phyloP scores from a whole-genome alignment of 2,888 invertebrate species.

The Microplitis deprimator region DNA sequence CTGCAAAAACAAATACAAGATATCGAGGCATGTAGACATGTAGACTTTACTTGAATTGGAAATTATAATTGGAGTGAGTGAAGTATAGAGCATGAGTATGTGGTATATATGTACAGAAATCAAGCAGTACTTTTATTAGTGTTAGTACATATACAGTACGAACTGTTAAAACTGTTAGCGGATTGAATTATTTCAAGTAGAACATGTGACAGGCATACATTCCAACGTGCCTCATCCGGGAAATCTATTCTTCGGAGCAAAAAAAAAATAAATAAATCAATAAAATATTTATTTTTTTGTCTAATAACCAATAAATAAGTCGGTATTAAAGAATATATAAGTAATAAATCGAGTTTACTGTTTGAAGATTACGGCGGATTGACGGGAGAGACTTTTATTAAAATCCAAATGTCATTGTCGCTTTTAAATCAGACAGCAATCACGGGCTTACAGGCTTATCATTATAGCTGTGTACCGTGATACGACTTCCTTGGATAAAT shows the following conservation, averaged over 20 bases:
- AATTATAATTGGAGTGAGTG: background rate
- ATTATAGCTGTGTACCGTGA: background rate
- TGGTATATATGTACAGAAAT: background rate
- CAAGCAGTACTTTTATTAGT: background rate
- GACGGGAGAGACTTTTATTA: background rate
- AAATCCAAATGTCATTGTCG: background rate
- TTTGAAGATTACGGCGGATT: background rate
- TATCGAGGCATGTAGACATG: background rate
- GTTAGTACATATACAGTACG: background rate
- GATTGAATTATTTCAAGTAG: slow-evolving; percentile 11
- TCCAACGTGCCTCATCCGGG: slow-evolving; percentile 33
- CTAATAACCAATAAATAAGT: background rate
- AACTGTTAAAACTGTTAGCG: background rate
- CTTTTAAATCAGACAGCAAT: background rate
- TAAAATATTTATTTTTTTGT: background rate
- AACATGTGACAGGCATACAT: slow-evolving; percentile 3
- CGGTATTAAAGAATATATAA: background rate
- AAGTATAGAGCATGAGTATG: background rate
- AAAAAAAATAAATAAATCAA: background rate
- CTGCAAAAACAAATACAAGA: background rate
- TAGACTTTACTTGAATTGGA: background rate
- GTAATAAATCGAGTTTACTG: background rate
- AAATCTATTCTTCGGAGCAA: slow-evolving; percentile 19
- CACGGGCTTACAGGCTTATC: background rate
- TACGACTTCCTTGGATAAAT: background rate